These are phyloP conservation scores for Poicephalus gulielmi DNA, from an alignment of 2,113 vertebrate species.

Conservation along the genomic window DNA sequence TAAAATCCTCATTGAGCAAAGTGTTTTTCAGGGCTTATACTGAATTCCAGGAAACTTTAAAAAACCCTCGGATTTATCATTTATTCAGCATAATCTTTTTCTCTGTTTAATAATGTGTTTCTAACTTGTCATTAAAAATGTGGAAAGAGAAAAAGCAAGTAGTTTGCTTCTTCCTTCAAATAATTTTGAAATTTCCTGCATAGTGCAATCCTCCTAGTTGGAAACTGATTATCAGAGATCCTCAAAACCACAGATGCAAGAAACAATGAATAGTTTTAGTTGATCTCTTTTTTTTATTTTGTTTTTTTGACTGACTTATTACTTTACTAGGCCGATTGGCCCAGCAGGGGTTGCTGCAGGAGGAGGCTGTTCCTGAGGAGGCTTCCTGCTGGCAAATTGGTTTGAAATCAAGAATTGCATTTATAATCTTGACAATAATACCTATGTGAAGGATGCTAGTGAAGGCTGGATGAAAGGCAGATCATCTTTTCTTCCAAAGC, in stretches of 20 bases:
- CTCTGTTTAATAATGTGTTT: neutral
- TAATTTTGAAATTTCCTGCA: neutral
- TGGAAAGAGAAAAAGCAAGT: neutral
- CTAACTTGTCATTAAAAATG: neutral
- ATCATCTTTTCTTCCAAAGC: constrained; percentile 12
- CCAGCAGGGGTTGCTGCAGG: constrained; percentile 33
- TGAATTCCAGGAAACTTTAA: neutral
- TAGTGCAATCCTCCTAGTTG: neutral
- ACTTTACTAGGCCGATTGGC: neutral
- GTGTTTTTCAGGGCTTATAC: neutral
- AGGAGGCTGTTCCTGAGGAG: neutral
- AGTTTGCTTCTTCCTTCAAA: neutral
- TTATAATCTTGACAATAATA: constrained; percentile 57
- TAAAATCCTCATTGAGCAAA: neutral
- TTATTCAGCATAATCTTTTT: neutral
- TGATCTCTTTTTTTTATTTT: neutral
- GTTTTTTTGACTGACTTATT: neutral
- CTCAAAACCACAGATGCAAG: neutral
- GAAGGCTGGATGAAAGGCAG: constrained; percentile 50
- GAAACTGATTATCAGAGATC: neutral
- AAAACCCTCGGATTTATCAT: neutral
- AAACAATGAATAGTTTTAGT: neutral
- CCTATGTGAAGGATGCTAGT: neutral
- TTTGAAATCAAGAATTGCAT: constrained; percentile 55
- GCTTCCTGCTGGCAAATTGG: constrained; percentile 53